Base-by-base conservation (phyloP, 2,113 vertebrate genomes). In the Sapajus apella region DNA sequence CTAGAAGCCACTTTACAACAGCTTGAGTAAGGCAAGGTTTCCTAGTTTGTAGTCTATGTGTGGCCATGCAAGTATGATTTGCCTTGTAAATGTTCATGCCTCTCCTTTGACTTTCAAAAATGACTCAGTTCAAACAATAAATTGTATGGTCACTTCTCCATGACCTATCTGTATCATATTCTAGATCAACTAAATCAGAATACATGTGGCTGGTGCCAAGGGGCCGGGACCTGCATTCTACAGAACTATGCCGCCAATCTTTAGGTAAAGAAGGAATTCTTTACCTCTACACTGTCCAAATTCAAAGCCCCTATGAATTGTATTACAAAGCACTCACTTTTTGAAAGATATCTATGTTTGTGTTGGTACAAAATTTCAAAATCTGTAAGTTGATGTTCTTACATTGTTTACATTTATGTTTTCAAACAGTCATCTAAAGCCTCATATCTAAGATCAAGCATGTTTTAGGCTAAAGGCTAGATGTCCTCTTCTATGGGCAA, bases 391-490 rank as follows among this genome's bases (percentile, higher is more conserved):
- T 85, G 4, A 68, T 52, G 21, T 64, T 73, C 86, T 68, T 80
- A 87, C 8, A 55, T 12, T 86, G 6, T 82, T 85, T 70, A 32
- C 12, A 91, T n/a, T 61, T 94, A 12, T 79, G 17, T 73, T 91
- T 96, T 86, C 80, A 91, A 85, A 90, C 12, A 70, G 30, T 56
- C 66, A 84, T 85, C 50, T 70, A 86, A 95, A 75, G 30, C 6
- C 8, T 61, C n/a, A 37, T n/a, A 66, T 30, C 52, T 30, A 32
- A 68, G 9, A 82, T 68, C 84, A 79, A 4, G 45, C 4, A 11
- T 83, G 21, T 73, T 84, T 73, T 52, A 5, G 2, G 66, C 1
- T 8, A 27, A 56, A 73, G 50, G 3, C 30, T 91, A 73, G 52
- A 61, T 47, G 21, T 13, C 47, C 7, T 93, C 25, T 37, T 32